Evolutionary conservation across 2,113 vertebrate species (phyloP), one percentile per base, ranked within the genome.

Genomic region (Barnardius zonarius): DNA sequence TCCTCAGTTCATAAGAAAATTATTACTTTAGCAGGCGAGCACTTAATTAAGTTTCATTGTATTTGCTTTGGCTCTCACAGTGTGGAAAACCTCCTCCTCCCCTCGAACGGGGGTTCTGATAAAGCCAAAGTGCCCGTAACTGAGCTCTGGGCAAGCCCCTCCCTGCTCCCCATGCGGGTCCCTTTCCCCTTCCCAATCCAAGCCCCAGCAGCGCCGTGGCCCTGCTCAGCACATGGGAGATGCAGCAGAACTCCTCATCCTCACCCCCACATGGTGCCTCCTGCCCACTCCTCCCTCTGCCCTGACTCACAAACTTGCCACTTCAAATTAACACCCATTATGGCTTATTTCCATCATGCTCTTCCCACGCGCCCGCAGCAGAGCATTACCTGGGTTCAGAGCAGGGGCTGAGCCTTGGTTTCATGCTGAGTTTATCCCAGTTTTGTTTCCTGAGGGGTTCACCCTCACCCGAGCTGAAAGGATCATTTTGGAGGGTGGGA

Each of bases 1-100:
- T 84, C 72, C 89, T 30, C 95, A 73, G 69, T 84, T 73, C 86
- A 4, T 43, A 68, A 72, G 86, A 86, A 94, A 95, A 94, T 86
- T 91, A 86, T 87, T 95, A 70, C 96, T 97, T 96, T 96, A 96
- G 74, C 93, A 94, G 95, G 86, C 66, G 33, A 85, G 88, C 88
- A 33, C 57, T 97, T 96, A 94, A 96, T 95, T 95, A 94, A 86
- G 83, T 69, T 72, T 57, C 88, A 1, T 77, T 13, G 69, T 88
- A 44, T 96, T 96, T 97, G 91, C 93, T 96, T 97, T 96, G 96
- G 96, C 96, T 89, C 96, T 49, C 66, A 0, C 86, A 91, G 93
- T 67, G 10, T 17, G 96, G 96, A 96, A 96, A 96, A 95, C 37
- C 74, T 79, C 63, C 88, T 95, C 72, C 91, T 82, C 75, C 66